A percentile compares a stretch with the other conserved stretches of the same genome.
phyloP scores from a whole-genome alignment of 1,140 invertebrate species.

The Bombus consobrinus region DNA sequence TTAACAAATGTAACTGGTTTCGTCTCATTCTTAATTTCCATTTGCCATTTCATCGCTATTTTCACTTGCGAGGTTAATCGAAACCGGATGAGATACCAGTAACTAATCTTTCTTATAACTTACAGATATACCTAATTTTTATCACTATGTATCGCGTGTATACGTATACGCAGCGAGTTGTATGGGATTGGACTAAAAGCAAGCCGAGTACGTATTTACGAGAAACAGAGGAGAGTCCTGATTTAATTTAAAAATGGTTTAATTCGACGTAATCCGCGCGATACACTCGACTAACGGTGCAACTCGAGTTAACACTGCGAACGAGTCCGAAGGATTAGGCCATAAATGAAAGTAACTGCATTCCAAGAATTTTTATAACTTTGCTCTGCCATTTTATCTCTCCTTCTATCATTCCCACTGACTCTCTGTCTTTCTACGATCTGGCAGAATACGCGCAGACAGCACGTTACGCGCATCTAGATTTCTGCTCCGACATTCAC shows the following conservation, averaged over 20 bases:
- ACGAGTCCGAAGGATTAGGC: slow-evolving; percentile 68
- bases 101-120: background rate
- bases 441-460: background rate
- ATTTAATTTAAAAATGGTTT: background rate
- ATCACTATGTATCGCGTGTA: background rate
- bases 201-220: background rate
- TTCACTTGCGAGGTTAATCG: background rate
- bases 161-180: too few relatives aligned
- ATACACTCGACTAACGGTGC: slow-evolving; percentile 41
- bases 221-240: background rate
- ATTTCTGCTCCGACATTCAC: background rate
- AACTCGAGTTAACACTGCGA: slow-evolving; percentile 47
- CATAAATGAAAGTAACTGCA: slow-evolving; percentile 75
- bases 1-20: background rate
- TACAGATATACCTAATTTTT: background rate
- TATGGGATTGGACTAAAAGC: background rate
- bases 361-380: slow-evolving; percentile 68
- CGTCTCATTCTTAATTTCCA: background rate
- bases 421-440: slow-evolving; percentile 25
- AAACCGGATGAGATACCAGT: background rate
- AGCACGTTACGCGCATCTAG: slow-evolving; percentile 20
- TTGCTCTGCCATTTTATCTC: slow-evolving; percentile 52
- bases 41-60: background rate
- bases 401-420: slow-evolving; percentile 45
- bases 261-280: slow-evolving; percentile 5